Evolutionary conservation across 1,140 invertebrate genomes (phyloP).

Genomic region (Heliconius congener): DNA sequence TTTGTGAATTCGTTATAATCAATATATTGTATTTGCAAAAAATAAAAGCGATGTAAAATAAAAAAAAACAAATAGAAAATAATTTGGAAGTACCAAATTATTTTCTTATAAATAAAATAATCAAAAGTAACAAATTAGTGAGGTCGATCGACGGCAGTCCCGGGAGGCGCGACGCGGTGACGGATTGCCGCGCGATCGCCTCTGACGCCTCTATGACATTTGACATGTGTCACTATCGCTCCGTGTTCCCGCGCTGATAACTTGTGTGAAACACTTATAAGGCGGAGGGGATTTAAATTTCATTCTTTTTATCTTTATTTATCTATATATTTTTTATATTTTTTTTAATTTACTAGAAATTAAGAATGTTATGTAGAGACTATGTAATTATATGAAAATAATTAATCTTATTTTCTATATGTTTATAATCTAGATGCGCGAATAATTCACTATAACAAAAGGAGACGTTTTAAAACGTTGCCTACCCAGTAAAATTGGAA

Average conservation of each 20-base stretch:
- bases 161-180: conserved; percentile 49
- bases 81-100: neutral
- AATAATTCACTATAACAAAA: neutral
- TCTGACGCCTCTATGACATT: conserved; percentile 49
- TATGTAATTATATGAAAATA: neutral
- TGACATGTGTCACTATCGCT: conserved; percentile 53
- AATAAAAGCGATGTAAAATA: neutral
- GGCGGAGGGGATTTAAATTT: neutral
- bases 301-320: neutral
- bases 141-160: conserved; percentile 48
- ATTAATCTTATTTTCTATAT: neutral
- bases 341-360: neutral
- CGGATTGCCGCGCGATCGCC: conserved; percentile 64
- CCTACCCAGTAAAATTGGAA: no score
- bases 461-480: no score
- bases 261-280: conserved; percentile 19
- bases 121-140: conserved; percentile 53
- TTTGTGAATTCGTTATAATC: no score
- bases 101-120: conserved; percentile 18
- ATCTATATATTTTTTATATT: neutral
- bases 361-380: neutral
- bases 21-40: neutral
- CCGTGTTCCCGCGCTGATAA: conserved; percentile 51
- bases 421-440: neutral
- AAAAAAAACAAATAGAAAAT: neutral